Evolutionary conservation across 2,888 invertebrate genomes (phyloP).

Genomic region (Eurois occulta): DNA sequence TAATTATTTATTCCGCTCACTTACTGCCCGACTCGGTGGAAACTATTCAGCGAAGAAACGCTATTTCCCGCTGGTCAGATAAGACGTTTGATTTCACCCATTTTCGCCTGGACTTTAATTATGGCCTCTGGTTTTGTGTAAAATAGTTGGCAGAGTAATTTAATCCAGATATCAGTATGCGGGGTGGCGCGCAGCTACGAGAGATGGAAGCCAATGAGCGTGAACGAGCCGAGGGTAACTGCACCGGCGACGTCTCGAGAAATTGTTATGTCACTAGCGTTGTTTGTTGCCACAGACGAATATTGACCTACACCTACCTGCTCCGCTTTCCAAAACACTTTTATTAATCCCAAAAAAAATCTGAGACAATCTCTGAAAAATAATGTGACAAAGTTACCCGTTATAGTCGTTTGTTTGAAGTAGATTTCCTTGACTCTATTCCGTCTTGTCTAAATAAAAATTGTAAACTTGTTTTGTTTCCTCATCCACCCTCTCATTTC

Average conservation of each 20-base stretch:
- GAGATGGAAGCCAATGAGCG: slow-evolving; percentile 79
- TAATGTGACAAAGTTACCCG: slow-evolving; percentile 44
- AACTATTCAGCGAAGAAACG: slow-evolving; percentile 90
- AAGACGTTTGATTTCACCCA: slow-evolving; percentile 90
- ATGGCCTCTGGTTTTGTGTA: slow-evolving; percentile 90
- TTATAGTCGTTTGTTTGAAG: slow-evolving; percentile 65
- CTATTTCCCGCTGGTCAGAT: slow-evolving; percentile 89
- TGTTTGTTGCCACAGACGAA: slow-evolving; percentile 71
- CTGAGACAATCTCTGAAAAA: slow-evolving; percentile 24
- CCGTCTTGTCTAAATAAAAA: slow-evolving; percentile 78
- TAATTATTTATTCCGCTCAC: slow-evolving; percentile 91
- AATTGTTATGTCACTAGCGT: slow-evolving; percentile 72
- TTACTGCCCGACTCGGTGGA: slow-evolving; percentile 83
- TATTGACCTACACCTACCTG: slow-evolving; percentile 53
- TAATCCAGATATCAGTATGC: slow-evolving; percentile 89
- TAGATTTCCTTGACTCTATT: slow-evolving; percentile 67
- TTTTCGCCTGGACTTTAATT: slow-evolving; percentile 89
- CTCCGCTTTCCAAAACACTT: slow-evolving; percentile 31
- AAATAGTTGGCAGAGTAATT: slow-evolving; percentile 90
- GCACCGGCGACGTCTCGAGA: slow-evolving; percentile 69
- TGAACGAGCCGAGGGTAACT: slow-evolving; percentile 64
- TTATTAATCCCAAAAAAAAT: slow-evolving; percentile 23
- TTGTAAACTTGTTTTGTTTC: slow-evolving; percentile 86
- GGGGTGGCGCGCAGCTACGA: slow-evolving; percentile 82
- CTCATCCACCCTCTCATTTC: slow-evolving; percentile 85